Evolutionary conservation across 2,797 vertebrate species (phyloP), one percentile per base, ranked within the genome.

Genomic region (Microcaecilia unicolor): DNA sequence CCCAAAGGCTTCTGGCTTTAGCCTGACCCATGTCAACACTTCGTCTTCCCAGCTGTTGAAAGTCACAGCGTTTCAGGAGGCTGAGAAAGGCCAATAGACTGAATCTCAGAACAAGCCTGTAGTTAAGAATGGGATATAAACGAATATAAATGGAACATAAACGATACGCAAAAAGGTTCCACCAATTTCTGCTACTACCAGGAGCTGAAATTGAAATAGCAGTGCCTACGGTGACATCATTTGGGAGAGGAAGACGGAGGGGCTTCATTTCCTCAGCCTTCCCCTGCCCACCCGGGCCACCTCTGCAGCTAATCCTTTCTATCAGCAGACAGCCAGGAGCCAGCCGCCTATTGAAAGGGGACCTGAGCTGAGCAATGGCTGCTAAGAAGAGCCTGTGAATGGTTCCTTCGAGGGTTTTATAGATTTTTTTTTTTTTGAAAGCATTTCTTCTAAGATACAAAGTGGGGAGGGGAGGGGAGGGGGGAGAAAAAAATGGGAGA

Each of bases 291-390:
- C 18, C 15, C 2, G n/a, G 41, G 32, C 25, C 40, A 26, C 46
- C 48, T 45, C 44, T 48, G 41, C 23, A 34, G 52, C 61, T 65
- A 66, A 66, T 67, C 50, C 69, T 58, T 40, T 42, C 57, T 58
- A 55, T 65, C 57, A 67, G 49, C 55, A 66, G 75, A 68, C 55
- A 62, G 40, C 26, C 28, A 49, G 74, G 70, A 72, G 65, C 64
- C 72, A 61, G 58, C 37, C 64, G 52, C 54, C 54, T 34, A 25
- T 35, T 32, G 48, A 45, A 54, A 44, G 13, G 20, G 37, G 16
- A 49, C 8, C 15, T 9, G 39, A 46, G 29, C 45, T 26, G 46
- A 57, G 55, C 45, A 57, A 51, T 59, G 36, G 38, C 49, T 60
- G 65, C 55, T 51, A 57, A 66, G 61, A 55, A 31, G 27, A 44